A percentile compares a stretch with the other conserved stretches of the same genome.
phyloP scores from a whole-genome alignment of 2,113 vertebrate genomes.

The Aegotheles bennettii region DNA sequence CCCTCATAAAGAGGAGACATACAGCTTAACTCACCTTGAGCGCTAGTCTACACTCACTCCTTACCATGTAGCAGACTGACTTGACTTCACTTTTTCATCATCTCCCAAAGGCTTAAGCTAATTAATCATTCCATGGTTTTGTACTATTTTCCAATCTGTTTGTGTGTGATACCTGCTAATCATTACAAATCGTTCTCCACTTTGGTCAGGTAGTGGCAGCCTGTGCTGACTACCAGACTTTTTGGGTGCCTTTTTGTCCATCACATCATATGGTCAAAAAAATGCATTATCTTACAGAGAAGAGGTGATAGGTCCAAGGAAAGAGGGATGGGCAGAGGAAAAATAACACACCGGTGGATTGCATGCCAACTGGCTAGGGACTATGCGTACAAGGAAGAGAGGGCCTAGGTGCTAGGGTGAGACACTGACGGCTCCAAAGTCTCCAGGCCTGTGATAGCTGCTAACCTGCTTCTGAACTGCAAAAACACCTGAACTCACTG shows the following conservation, averaged over 20 bases:
- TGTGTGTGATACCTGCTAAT: neutral
- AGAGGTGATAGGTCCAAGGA: neutral
- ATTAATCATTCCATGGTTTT: neutral
- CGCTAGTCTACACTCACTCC: neutral
- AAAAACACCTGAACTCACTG: neutral
- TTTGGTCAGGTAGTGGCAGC: neutral
- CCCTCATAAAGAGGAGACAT: neutral
- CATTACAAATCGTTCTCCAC: neutral
- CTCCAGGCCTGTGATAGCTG: neutral
- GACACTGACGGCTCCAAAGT: neutral
- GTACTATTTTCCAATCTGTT: neutral
- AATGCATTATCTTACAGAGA: neutral
- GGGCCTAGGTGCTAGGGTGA: neutral
- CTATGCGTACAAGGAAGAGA: neutral
- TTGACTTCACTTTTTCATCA: neutral
- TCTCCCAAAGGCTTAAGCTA: neutral
- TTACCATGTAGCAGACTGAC: neutral
- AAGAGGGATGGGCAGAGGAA: neutral
- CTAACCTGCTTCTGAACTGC: neutral
- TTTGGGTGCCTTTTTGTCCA: neutral
- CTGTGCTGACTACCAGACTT: neutral
- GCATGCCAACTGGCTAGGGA: neutral
- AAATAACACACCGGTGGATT: neutral
- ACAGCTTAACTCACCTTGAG: neutral
- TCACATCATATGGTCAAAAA: neutral